Conservation (phyloP, 2,797 vertebrate species). For the Manis crassicaudata region DNA sequence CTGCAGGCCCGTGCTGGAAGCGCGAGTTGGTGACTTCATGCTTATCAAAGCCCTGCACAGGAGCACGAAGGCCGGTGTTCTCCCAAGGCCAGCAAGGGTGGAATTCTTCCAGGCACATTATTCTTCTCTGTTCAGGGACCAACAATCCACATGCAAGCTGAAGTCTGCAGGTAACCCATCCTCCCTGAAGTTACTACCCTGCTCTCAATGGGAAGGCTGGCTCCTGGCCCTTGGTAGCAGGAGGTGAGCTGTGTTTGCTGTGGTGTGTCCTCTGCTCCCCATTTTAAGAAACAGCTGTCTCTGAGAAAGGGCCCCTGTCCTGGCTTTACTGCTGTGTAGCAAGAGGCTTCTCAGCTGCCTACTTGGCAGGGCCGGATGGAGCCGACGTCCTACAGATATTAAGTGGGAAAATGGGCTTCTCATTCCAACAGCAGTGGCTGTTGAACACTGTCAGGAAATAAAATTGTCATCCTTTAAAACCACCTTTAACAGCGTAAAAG, state of each 20-base stretch:
- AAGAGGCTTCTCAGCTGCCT: constrained; percentile 76
- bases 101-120: neutral
- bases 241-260: neutral
- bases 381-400: constrained; percentile 84
- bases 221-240: neutral
- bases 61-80: fast-evolving
- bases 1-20: neutral
- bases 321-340: neutral
- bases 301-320: neutral
- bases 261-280: neutral
- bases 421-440: constrained; percentile 84
- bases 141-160: fast-evolving
- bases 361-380: constrained; percentile 69
- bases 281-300: neutral
- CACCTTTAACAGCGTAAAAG: constrained; percentile 84
- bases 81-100: neutral
- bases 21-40: fast-evolving
- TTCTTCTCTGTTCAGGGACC: neutral
- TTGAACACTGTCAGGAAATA: constrained; percentile 82
- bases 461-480: constrained; percentile 83
- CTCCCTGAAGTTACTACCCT: neutral
- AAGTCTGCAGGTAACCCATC: neutral
- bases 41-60: neutral
- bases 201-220: neutral
- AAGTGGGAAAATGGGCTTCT: constrained; percentile 83